Base-by-base conservation (phyloP, 2,888 invertebrate species). In the Pseudanteris insignis region DNA sequence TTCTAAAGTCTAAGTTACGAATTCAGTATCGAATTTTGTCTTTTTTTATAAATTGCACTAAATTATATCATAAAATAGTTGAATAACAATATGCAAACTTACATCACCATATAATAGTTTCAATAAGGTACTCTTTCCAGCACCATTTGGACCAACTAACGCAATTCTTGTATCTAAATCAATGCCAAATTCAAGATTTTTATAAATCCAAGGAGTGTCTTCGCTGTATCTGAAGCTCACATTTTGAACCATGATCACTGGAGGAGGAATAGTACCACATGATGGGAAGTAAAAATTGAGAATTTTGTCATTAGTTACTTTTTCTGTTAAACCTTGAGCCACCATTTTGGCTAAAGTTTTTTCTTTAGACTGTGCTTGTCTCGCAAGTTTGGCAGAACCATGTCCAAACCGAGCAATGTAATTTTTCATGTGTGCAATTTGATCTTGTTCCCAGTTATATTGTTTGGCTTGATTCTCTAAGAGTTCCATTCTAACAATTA, bases 261-360 rank as follows among this genome's bases (percentile, higher is more conserved):
- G 99, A 1, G 99, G 99, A 26, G 99, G 99, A 68, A 99, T 91
- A 41, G 88, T 91, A 59, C 98, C 99, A 76, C 98, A 98, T 25
- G 87, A 86, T 11, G 79, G 97, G 81, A 99, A 99, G 80, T 92
- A 95, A 81, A 99, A 99, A 71, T 92, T 92, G 44, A 97, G 87
- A 37, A 86, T 86, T 85, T 96, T 97, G 76, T 99, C 99, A 64
- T 86, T 87, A 2, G 86, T 83, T 0, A 98, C 97, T 83, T 93
- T 96, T 77, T 98, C 97, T 0, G 98, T 98, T 13, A 99, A 85
- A 1, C 98, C 98, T 73, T 92, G 92, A 21, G 97, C 96, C 8
- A 99, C 96, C 99, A 99, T 99, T 83, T 99, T 99, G 13, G 96
- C 96, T 55, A 99, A 82, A 0, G 98, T 98, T 81, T 99, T 99